Evolutionary conservation across 2,113 vertebrate species (phyloP), one percentile per base, ranked within the genome.

Genomic region (Brachypteracias leptosomus): DNA sequence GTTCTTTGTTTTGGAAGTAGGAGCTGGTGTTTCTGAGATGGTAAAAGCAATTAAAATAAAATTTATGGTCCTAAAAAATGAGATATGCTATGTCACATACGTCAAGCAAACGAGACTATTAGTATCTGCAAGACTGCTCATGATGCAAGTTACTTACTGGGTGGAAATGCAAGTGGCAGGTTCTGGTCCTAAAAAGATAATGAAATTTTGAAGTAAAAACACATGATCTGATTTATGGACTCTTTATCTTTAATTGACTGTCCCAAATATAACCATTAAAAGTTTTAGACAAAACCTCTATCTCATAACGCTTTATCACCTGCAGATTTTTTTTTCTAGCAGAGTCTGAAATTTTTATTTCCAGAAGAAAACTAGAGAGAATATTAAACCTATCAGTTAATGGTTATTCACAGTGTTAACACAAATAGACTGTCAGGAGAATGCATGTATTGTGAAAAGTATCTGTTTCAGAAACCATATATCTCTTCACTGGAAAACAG

Each of bases 11-110:
- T 62, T 86, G 58, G 58, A 89, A 66, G 49, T 58, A 72, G 36
- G 42, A 96, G 31, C 55, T 97, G 68, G 24, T 80, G 66, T 92
- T 95, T 92, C 29, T 54, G 76, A 87, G 89, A 62, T 31, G 12
- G 10, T 51, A 52, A 88, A 91, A 61, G 12, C 4, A 72, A 68
- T 65, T 62, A 9, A 71, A 72, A 55, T 68, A 52, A 33, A 42
- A 40, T 28, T 38, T 68, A 35, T 55, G 1, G 20, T 76, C 44
- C 20, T 76, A 29, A 88, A 85, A 92, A 93, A 42, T 73, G 40
- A 42, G 89, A n/a, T 70, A 33, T 89, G 11, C 33, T 29, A 67
- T 49, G 42, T 65, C 11, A 29, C 59, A 19, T 13, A 7, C 16
- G 3, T 58, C 10, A 10, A 73, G 35, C 12, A 79, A 82, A 70